phyloP scores from a whole-genome alignment of 2,797 vertebrate genomes.

The Crotalus adamanteus region DNA sequence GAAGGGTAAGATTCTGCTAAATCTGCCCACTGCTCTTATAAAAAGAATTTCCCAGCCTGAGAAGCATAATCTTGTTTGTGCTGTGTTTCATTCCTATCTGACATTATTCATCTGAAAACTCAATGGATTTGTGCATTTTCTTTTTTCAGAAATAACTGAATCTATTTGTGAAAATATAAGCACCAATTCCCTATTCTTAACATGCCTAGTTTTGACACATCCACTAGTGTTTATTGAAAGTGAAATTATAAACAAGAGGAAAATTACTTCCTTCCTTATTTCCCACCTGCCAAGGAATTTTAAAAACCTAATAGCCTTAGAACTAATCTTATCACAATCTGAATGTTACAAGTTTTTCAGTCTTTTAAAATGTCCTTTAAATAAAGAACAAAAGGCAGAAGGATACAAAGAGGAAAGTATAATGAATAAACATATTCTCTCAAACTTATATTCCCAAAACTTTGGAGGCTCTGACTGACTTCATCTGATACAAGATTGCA shows the following conservation, averaged over 20 bases:
- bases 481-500: slow-evolving; percentile 36
- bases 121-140: neutral
- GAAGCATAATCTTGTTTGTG: neutral
- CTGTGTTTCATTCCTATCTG: neutral
- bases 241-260: neutral
- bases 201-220: slow-evolving; percentile 21
- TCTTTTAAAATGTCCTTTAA: slow-evolving; percentile 42
- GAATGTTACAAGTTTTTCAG: slow-evolving; percentile 21
- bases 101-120: neutral
- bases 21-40: neutral
- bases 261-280: slow-evolving; percentile 45
- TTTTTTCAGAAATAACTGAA: neutral
- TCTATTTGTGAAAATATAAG: neutral
- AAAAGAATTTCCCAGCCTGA: neutral
- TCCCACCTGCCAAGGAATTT: slow-evolving; percentile 14
- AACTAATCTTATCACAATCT: slow-evolving; percentile 50
- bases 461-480: slow-evolving; percentile 23
- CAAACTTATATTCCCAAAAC: neutral
- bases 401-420: neutral
- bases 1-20: neutral
- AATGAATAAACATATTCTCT: slow-evolving; percentile 2
- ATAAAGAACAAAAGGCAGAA: slow-evolving; percentile 7
- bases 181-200: neutral
- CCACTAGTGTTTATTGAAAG: slow-evolving; percentile 41
- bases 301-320: slow-evolving; percentile 13